A percentile compares a stretch with the other conserved stretches of the same genome.
Conservation (phyloP, 2,797 vertebrate species). For the Acomys russatus region DNA sequence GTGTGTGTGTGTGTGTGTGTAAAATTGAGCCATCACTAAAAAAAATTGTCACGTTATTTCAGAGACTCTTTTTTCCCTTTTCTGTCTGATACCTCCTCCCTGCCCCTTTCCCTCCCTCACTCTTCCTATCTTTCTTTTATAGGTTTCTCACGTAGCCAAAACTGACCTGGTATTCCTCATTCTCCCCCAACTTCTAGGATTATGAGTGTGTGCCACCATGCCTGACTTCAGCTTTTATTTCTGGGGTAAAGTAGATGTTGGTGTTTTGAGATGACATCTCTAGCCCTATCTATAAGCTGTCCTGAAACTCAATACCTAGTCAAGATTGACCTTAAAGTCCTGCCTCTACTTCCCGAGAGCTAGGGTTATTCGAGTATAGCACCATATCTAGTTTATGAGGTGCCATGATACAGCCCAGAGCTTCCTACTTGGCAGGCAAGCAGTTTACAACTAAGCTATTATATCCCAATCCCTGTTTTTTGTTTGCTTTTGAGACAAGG, state of each 20-base stretch:
- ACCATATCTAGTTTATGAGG: background rate
- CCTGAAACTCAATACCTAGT: background rate
- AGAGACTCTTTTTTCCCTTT: background rate
- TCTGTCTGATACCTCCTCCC: background rate
- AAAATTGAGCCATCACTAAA: slow-evolving; percentile 41
- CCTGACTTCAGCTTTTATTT: background rate
- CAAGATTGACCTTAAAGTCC: background rate
- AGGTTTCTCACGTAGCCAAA: background rate
- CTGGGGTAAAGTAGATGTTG: background rate
- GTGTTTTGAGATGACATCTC: background rate
- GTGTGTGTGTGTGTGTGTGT: background rate
- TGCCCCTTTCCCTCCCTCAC: background rate
- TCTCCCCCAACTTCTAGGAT: background rate
- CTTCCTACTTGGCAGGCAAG: background rate
- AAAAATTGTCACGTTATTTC: background rate
- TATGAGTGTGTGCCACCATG: background rate
- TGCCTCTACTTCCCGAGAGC: background rate
- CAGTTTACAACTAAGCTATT: background rate
- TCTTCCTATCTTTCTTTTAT: background rate
- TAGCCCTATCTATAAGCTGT: background rate
- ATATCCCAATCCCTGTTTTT: background rate
- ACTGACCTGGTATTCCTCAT: background rate
- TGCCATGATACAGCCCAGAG: background rate
- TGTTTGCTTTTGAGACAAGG: background rate
- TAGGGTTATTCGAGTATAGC: background rate